phyloP scores from a whole-genome alignment of 2,113 vertebrate species.

The Nibea coibor region DNA sequence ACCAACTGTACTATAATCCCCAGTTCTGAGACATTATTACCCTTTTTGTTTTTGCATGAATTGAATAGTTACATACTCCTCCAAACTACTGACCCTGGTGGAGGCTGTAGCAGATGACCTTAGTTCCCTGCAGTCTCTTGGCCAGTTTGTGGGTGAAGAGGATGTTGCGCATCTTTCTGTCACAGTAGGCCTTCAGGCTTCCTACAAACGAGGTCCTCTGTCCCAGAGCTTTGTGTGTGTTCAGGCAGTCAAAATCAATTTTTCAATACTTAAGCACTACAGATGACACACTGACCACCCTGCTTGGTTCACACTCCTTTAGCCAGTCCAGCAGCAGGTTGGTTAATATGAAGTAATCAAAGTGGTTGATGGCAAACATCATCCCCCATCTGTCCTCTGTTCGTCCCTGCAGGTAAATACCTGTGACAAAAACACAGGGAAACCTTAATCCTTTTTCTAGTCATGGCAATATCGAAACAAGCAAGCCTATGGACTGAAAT shows the following conservation, averaged over 20 bases:
- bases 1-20: background rate
- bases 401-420: constrained; percentile 70
- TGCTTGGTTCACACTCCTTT: constrained; percentile 83
- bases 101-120: constrained; percentile 87
- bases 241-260: constrained; percentile 81
- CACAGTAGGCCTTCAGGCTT: constrained; percentile 81
- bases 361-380: constrained; percentile 89
- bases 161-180: constrained; percentile 93
- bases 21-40: background rate
- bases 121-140: constrained; percentile 84
- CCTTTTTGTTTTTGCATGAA: background rate
- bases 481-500: background rate
- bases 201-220: constrained; percentile 53
- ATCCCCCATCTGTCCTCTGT: constrained; percentile 87
- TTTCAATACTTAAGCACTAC: constrained; percentile 80
- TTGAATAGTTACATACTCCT: background rate
- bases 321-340: constrained; percentile 87
- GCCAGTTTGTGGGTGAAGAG: constrained; percentile 88
- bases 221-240: constrained; percentile 74
- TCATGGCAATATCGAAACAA: background rate
- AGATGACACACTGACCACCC: constrained; percentile 86
- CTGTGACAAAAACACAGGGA: constrained; percentile 49
- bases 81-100: constrained; percentile 89
- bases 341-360: constrained; percentile 91
- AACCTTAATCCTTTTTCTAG: background rate